phyloP scores from a whole-genome alignment of 1,140 invertebrate species.

The Drosophila tani region DNA sequence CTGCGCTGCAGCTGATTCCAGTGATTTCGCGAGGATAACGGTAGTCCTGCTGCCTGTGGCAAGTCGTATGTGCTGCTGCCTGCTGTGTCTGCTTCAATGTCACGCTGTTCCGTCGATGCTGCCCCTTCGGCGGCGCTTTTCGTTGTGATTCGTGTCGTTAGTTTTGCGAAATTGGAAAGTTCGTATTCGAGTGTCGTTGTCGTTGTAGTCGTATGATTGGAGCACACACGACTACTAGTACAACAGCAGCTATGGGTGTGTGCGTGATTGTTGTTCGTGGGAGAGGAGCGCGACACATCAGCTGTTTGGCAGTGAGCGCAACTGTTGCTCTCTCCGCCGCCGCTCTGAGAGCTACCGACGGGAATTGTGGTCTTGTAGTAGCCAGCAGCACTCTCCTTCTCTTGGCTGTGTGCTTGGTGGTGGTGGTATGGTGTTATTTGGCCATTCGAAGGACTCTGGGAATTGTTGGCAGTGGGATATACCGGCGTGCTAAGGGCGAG shows the following conservation, averaged over 20 bases:
- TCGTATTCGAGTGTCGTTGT: conserved; percentile 84
- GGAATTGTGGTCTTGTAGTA: conserved; percentile 80
- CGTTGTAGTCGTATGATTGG: conserved; percentile 83
- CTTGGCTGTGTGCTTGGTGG: conserved; percentile 43
- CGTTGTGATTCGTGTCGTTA: conserved; percentile 83
- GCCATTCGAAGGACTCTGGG: conserved; percentile 77
- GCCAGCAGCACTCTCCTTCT: conserved; percentile 37
- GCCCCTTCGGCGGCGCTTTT: conserved; percentile 66
- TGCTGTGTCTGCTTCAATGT: conserved; percentile 18
- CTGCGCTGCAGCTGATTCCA: conserved; percentile 69
- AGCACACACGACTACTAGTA: conserved; percentile 76
- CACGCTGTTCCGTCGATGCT: conserved; percentile 24
- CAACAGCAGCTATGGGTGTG: conserved; percentile 39
- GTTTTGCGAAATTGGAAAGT: conserved; percentile 83
- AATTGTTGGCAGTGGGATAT: conserved; percentile 78
- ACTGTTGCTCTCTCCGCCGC: conserved; percentile 31
- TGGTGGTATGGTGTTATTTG: conserved; percentile 71
- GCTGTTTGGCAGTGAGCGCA: conserved; percentile 71
- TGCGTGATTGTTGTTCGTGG: conserved; percentile 43
- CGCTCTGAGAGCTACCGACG: conserved; percentile 48
- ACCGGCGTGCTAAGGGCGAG: conserved; percentile 67
- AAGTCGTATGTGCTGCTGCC: conserved; percentile 16
- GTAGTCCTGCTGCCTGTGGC: conserved; percentile 43
- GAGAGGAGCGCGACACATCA: conserved; percentile 56
- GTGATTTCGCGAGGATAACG: conserved; percentile 64